These are phyloP conservation scores for Microctenopoma steveboyesi DNA, from an alignment of 2,797 vertebrate genomes.

Conservation along the genomic window DNA sequence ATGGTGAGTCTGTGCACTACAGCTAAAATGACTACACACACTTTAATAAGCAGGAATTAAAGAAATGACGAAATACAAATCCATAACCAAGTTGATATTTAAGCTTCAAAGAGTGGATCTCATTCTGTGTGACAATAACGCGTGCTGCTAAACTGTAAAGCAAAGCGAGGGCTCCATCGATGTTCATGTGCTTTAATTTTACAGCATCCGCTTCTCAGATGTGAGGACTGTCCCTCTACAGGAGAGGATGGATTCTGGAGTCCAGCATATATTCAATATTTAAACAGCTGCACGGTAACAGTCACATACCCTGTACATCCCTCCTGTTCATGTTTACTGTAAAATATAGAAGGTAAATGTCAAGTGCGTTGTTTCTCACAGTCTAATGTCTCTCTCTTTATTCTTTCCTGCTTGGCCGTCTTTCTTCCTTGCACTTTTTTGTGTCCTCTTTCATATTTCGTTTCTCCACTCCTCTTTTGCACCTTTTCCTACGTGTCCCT, in stretches of 20 bases:
- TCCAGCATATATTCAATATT: conserved; percentile 49
- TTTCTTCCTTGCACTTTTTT: background rate
- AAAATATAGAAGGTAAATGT: conserved; percentile 79
- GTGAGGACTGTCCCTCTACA: background rate
- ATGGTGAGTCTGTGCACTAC: background rate
- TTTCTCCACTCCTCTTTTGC: background rate
- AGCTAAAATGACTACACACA: too few species aligned
- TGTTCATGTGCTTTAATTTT: too few species aligned
- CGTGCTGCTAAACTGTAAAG: background rate
- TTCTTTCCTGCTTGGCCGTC: background rate
- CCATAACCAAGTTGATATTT: too few species aligned
- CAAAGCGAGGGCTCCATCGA: background rate
- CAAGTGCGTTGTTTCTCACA: conserved; percentile 43
- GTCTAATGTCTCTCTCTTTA: conserved; percentile 1
- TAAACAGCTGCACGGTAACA: conserved; percentile 40
- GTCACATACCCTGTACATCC: conserved; percentile 38
- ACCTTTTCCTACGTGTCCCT: background rate
- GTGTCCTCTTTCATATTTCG: background rate
- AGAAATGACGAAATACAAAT: too few species aligned
- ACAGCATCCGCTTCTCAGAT: background rate
- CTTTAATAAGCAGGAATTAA: background rate
- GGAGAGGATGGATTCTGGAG: conserved; percentile 2
- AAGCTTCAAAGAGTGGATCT: background rate
- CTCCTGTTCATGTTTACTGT: conserved; percentile 68
- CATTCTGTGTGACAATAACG: background rate